Percentiles rank a stretch among this genome's conserved stretches.
These are phyloP conservation scores for Orientallactaga sibirica DNA, from an alignment of 2,797 vertebrate species.

Conservation along the genomic window DNA sequence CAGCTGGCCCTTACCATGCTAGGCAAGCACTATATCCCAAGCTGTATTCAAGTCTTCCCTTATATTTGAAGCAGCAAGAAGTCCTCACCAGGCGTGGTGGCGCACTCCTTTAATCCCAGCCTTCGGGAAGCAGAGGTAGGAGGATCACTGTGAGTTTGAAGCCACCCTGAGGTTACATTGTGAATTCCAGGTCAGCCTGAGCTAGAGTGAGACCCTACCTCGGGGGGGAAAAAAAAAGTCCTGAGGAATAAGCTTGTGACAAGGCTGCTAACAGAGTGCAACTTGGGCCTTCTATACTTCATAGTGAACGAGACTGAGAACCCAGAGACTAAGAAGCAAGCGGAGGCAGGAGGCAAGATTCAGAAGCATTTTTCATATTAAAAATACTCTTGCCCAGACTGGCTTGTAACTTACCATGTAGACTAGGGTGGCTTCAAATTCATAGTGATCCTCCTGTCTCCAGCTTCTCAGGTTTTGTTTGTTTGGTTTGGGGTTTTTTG, in stretches of 20 bases:
- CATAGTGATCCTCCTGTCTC: neutral
- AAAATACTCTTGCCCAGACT: neutral
- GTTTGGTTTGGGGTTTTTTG: too few species aligned
- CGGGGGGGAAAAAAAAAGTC: too few species aligned
- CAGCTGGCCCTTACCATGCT: neutral
- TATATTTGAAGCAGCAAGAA: conserved; percentile 44
- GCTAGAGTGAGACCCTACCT: too few species aligned
- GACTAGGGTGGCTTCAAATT: neutral
- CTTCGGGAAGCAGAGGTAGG: too few species aligned
- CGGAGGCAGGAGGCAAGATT: neutral
- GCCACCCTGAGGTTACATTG: too few species aligned
- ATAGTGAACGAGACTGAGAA: conserved; percentile 42
- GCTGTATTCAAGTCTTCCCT: neutral
- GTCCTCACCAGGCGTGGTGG: neutral
- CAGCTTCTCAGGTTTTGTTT: too few species aligned
- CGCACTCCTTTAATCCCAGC: too few species aligned
- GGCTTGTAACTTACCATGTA: too few species aligned
- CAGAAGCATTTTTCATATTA: neutral
- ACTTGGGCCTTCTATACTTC: neutral
- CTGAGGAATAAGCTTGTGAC: conserved; percentile 6
- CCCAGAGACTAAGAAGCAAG: conserved; percentile 53
- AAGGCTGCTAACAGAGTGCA: neutral
- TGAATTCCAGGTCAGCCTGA: too few species aligned
- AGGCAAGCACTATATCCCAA: neutral
- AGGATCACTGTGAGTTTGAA: too few species aligned